These are phyloP conservation scores for Ectemnius continuus DNA, from an alignment of 2,888 invertebrate genomes.

Conservation along the genomic window DNA sequence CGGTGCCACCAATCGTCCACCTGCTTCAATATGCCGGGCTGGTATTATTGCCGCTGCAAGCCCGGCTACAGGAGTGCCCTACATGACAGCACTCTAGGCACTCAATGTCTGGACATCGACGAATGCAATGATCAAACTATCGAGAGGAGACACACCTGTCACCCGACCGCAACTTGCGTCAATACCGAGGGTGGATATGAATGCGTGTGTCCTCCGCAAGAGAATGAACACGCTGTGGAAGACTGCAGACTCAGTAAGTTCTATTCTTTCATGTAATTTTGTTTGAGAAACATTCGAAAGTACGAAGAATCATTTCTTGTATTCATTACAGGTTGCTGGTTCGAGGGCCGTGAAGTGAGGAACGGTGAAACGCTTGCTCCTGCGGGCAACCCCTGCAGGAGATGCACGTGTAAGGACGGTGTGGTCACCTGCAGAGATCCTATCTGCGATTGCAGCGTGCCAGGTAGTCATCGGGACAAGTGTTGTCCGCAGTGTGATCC, in stretches of 20 bases:
- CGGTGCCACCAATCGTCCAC: conserved; percentile 87
- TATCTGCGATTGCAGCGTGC: conserved; percentile 84
- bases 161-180: conserved; percentile 87
- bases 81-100: conserved; percentile 80
- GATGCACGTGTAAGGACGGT: conserved; percentile 79
- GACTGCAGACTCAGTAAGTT: conserved; percentile 84
- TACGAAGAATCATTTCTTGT: not conserved
- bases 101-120: conserved; percentile 87
- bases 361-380: conserved; percentile 81
- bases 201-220: conserved; percentile 83
- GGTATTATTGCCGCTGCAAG: conserved; percentile 92
- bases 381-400: conserved; percentile 78
- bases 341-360: conserved; percentile 83
- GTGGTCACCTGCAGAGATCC: conserved; percentile 85
- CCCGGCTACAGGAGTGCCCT: conserved; percentile 85
- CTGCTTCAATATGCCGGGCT: conserved; percentile 93
- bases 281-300: too few relatives aligned
- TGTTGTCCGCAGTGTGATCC: conserved; percentile 92
- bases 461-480: conserved; percentile 79
- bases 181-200: conserved; percentile 89
- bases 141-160: conserved; percentile 85
- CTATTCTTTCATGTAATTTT: too few relatives aligned
- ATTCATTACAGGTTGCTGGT: conserved; percentile 83
- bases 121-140: conserved; percentile 86
- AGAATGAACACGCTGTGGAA: conserved; percentile 42